Percentiles rank a stretch among this genome's conserved stretches.
These are phyloP conservation scores for Cuniculus paca DNA, from an alignment of 2,797 vertebrate species.

Conservation along the genomic window DNA sequence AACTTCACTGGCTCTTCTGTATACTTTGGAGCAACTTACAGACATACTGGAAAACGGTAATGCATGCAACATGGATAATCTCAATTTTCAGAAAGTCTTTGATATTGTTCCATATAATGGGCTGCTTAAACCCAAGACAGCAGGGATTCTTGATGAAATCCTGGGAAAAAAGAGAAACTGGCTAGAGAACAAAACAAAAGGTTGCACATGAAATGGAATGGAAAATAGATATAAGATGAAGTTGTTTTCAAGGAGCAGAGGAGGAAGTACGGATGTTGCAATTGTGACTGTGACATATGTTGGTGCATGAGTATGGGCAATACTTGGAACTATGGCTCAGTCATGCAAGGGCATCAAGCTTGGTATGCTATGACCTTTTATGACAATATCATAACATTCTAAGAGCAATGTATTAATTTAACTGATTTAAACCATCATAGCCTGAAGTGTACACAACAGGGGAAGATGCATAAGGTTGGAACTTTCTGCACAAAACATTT, in stretches of 20 bases:
- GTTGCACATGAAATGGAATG: conserved; percentile 72
- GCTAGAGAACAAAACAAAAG: conserved; percentile 80
- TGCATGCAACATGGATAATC: conserved; percentile 76
- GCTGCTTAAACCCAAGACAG: conserved; percentile 78
- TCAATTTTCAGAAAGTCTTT: conserved; percentile 81
- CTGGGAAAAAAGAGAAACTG: conserved; percentile 79
- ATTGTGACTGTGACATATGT: neutral
- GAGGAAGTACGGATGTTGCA: conserved; percentile 49
- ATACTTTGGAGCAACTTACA: conserved; percentile 79
- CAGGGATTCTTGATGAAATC: conserved; percentile 71
- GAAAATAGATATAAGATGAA: conserved; percentile 75
- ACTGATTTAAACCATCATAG: neutral
- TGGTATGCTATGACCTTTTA: neutral
- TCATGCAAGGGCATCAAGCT: neutral
- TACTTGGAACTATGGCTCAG: neutral
- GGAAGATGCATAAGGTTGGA: neutral
- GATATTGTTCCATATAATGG: conserved; percentile 78
- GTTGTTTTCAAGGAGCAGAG: conserved; percentile 60
- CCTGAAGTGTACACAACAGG: neutral
- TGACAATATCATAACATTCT: neutral
- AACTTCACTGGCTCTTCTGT: conserved; percentile 71
- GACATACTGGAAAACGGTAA: conserved; percentile 73
- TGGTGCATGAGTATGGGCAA: neutral
- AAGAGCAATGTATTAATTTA: neutral
- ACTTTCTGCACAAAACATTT: neutral